Evolutionary conservation across 2,797 vertebrate genomes (phyloP), one percentile per base, ranked within the genome.

Genomic region (Pangasius krempfi): DNA sequence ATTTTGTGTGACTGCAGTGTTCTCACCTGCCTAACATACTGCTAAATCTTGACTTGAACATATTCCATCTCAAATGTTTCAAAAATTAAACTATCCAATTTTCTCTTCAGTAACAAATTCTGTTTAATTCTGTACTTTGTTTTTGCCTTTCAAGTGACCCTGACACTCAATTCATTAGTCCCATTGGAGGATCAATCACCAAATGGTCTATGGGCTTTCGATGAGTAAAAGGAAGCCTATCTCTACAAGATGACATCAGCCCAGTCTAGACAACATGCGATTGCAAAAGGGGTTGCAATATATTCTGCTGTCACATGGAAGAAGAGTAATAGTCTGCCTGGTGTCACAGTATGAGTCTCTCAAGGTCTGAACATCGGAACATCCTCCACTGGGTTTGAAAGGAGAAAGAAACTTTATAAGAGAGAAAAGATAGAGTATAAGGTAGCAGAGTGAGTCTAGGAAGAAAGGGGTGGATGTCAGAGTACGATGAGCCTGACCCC

Each of bases 401-500:
- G 54, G 76, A 70, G 40, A 76, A 30, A 72, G 72, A 84, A 58
- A 64, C 64, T 58, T 13, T 68, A 68, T 12, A 54, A 27, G 50
- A 14, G 1, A 70, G 30, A 75, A 83, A 80, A 66, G 68, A 54
- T 37, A 85, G 83, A 30, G 85, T 47, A 80, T 25, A 40, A 25
- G 87, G 50, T 44, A 84, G 75, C 33, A 87, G 64, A 60, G 73
- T 58, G 80, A 76, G 86, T 73, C 84, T 85, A 64, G 44, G 14
- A 76, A 79, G 78, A 88, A 68, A 33, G 86, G 60, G 83, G 33
- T 52, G 89, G 88, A 88, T 73, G 86, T 78, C 75, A 27, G 58
- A 79, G 85, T 83, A 50, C 25, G 79, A 88, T 85, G 80, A 30
- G 86, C 88, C 89, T 91, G 92, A 91, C 92, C 90, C 88, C 73